Evolutionary conservation across 2,888 invertebrate genomes (phyloP), one percentile per base, ranked within the genome.

Genomic region (Dinocampus coccinellae): DNA sequence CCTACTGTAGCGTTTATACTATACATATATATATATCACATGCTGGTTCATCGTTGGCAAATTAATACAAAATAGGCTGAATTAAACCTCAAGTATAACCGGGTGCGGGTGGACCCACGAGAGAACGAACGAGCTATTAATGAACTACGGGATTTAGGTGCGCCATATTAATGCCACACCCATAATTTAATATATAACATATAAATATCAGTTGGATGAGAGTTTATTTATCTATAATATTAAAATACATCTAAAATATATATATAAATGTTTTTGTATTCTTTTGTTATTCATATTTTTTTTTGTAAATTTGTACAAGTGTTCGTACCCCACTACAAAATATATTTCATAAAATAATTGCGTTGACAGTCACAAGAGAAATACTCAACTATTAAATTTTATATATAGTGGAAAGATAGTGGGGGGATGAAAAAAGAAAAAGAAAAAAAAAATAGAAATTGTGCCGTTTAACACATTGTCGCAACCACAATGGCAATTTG

Each of bases 401-500:
- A 69, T 66, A 69, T n/a, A n/a, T n/a, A n/a, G n/a, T n/a, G n/a
- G n/a, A n/a, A n/a, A n/a, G n/a, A n/a, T n/a, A n/a, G n/a, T n/a
- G n/a, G n/a, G n/a, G n/a, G n/a, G n/a, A n/a, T n/a, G n/a, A n/a
- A n/a, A n/a, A n/a, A n/a, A n/a, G n/a, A n/a, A n/a, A n/a, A n/a
- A n/a, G 57, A 68, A 53, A 34, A 29, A 65, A 69, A 53, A 69
- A 62, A 55, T 70, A 63, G 52, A 68, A 55, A 70, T 60, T 33
- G 13, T 36, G 63, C 72, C 77, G 82, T 79, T 82, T 81, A 82
- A 81, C 84, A 82, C 84, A 86, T 87, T 87, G 87, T 87, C 86
- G 84, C 86, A 80, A 82, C 84, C 84, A 84, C 86, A 85, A 84
- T 83, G 84, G 86, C 85, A 86, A 87, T 87, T 87, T 83, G 80